Evolutionary conservation across 2,797 vertebrate species (phyloP).

Genomic region (Australoheros facetus): DNA sequence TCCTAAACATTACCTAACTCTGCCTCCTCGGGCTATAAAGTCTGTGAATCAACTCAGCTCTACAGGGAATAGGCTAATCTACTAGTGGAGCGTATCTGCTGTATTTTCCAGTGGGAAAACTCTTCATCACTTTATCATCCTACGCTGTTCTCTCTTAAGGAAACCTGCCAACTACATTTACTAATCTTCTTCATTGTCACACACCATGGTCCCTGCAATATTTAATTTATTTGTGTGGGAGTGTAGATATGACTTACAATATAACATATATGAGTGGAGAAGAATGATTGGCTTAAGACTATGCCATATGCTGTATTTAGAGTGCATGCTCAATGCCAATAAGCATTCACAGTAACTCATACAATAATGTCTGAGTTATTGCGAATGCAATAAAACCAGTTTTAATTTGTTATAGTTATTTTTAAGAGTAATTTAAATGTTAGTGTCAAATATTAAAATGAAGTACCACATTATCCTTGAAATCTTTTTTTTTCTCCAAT

Average conservation of each 20-base stretch:
- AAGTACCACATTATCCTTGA: slow-evolving; percentile 13
- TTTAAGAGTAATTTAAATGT: slow-evolving; percentile 2
- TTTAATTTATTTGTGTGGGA: slow-evolving; percentile 32
- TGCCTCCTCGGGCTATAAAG: slow-evolving; percentile 25
- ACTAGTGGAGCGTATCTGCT: slow-evolving; percentile 43
- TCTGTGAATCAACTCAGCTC: slow-evolving; percentile 19
- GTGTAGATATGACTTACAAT: slow-evolving; percentile 26
- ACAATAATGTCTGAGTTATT: background rate
- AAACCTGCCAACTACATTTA: slow-evolving; percentile 50
- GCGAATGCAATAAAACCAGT: slow-evolving; percentile 1
- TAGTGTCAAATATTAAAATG: background rate
- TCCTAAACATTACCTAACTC: slow-evolving; percentile 26
- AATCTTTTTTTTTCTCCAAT: slow-evolving; percentile 16
- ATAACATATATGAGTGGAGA: slow-evolving; percentile 5
- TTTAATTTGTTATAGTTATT: background rate
- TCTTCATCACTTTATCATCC: slow-evolving; percentile 49
- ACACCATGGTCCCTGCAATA: background rate
- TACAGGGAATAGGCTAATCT: slow-evolving; percentile 52
- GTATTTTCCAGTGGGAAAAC: slow-evolving; percentile 41
- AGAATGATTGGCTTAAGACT: background rate
- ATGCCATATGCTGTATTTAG: background rate
- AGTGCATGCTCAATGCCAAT: background rate
- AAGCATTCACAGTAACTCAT: background rate
- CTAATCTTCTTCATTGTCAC: slow-evolving; percentile 29
- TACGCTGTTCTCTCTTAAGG: slow-evolving; percentile 24